A percentile compares a stretch with the other conserved stretches of the same genome.
Conservation (phyloP, 2,797 vertebrate species). For the Cuniculus paca region DNA sequence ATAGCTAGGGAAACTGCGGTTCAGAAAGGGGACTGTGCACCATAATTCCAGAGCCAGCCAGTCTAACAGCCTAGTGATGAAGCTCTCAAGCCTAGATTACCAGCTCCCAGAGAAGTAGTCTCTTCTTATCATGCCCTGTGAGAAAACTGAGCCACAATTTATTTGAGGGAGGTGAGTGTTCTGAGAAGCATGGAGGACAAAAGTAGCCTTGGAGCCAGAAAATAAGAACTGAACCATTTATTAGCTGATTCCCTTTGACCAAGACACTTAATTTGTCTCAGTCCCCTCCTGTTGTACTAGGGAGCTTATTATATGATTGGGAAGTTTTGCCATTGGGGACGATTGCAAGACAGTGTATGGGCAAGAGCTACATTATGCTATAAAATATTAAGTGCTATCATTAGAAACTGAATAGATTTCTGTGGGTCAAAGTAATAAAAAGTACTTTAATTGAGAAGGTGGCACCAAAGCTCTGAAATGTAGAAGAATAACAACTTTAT, state of each 20-base stretch:
- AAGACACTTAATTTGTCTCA: not conserved
- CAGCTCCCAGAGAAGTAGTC: not conserved
- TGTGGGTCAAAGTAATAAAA: constrained; percentile 50
- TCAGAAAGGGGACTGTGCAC: not conserved
- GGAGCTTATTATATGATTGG: constrained; percentile 1
- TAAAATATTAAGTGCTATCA: constrained; percentile 66
- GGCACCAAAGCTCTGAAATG: constrained; percentile 6
- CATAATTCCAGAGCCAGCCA: not conserved
- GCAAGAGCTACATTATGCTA: constrained; percentile 40
- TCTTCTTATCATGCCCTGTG: not conserved
- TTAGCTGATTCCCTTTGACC: constrained; percentile 22
- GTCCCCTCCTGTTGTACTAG: not conserved
- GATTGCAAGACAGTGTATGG: not conserved
- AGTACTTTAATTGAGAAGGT: constrained; percentile 58
- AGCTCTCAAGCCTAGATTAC: not conserved
- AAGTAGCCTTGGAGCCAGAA: not conserved
- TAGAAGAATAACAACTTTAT: not conserved
- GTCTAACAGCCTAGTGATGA: not conserved
- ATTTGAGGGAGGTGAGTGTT: not conserved
- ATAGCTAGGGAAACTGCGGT: not conserved
- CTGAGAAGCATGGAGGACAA: not conserved
- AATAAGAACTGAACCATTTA: not conserved
- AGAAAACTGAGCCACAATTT: not conserved
- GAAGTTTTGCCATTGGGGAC: not conserved
- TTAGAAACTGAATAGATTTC: constrained; percentile 40